These are phyloP conservation scores for Piaya cayana DNA, from an alignment of 2,113 vertebrate species.

Conservation along the genomic window DNA sequence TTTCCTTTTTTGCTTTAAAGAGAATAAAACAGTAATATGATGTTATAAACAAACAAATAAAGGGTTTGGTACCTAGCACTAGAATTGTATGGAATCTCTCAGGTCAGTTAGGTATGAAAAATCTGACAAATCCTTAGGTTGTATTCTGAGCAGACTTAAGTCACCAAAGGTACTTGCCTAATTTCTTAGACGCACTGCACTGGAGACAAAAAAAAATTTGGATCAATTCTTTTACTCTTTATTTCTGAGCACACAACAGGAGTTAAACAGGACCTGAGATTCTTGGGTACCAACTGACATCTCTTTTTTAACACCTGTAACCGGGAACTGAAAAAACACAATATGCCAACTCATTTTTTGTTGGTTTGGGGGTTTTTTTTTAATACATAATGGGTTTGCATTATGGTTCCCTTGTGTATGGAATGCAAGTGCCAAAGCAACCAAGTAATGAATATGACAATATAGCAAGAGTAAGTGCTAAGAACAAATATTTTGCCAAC, in stretches of 20 bases:
- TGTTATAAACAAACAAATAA: not conserved
- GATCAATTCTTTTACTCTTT: not conserved
- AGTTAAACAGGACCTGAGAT: not conserved
- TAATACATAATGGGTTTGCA: not conserved
- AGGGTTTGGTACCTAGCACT: not conserved
- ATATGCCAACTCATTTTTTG: not conserved
- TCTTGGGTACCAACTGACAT: not conserved
- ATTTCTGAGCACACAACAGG: not conserved
- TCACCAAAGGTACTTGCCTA: not conserved
- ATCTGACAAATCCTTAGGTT: not conserved
- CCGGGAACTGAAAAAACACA: not conserved
- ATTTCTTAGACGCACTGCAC: not conserved
- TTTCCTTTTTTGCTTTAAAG: not conserved
- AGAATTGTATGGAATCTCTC: not conserved
- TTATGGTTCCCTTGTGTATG: not conserved
- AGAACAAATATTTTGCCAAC: conserved; percentile 42
- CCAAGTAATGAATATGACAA: not conserved
- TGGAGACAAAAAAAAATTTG: not conserved
- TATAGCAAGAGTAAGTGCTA: not conserved
- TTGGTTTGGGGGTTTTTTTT: not conserved
- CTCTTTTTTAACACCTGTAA: not conserved
- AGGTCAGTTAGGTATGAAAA: not conserved
- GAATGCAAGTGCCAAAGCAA: not conserved
- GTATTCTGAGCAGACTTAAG: not conserved
- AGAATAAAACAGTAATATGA: not conserved